Percentiles rank a stretch among this genome's conserved stretches.
These are phyloP conservation scores for Portunus trituberculatus DNA, from an alignment of 1,140 invertebrate genomes.

Conservation along the genomic window DNA sequence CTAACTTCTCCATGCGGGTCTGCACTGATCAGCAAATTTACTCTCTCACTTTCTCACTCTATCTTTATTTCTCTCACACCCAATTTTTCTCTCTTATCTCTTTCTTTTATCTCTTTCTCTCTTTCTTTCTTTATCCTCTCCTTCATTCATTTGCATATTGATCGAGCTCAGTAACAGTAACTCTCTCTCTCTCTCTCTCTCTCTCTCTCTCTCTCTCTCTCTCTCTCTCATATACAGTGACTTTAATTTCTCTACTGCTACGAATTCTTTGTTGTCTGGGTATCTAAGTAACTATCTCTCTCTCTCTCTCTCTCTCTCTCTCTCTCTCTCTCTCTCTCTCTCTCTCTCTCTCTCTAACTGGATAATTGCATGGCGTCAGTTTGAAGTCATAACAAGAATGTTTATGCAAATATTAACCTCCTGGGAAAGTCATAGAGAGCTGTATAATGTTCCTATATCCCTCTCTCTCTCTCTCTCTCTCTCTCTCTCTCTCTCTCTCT, in stretches of 20 bases:
- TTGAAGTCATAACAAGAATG: neutral
- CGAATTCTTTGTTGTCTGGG: no score
- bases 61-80: neutral
- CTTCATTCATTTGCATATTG: no score
- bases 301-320: conserved; percentile 28
- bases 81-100: no score
- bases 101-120: neutral
- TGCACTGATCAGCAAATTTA: neutral
- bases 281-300: neutral
- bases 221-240: no score
- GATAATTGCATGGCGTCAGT: neutral
- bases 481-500: neutral
- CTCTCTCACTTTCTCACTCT: neutral
- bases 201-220: no score
- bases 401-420: neutral
- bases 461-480: conserved; percentile 7
- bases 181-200: no score
- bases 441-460: neutral
- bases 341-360: neutral
- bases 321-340: conserved; percentile 16
- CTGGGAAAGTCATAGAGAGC: neutral
- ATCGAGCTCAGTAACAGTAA: neutral
- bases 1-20: neutral
- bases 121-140: neutral
- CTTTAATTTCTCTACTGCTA: no score